Base-by-base conservation (phyloP, 2,888 invertebrate species). In the Oconnorella tubifera region DNA sequence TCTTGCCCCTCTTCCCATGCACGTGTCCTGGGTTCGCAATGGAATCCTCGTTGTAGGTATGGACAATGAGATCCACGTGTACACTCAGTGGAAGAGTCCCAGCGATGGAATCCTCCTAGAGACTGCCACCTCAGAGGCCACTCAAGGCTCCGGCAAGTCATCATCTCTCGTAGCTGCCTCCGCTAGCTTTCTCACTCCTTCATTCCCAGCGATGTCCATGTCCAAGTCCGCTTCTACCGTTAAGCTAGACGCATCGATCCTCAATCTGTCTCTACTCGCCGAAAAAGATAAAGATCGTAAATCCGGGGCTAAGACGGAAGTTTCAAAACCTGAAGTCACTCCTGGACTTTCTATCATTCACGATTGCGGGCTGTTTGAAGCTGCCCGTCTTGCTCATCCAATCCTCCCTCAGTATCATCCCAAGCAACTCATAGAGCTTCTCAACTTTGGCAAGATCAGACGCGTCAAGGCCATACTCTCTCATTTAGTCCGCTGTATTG, bases 61-160 rank as follows among this genome's bases (percentile, higher is more conserved):
- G 97, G 96, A 98, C 80, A 97, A 96, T 1, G 99, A 99, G 82
- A 97, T 99, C 95, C 96, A 98, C 77, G 96, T 99, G 0, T 99
- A 97, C 80, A 95, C 96, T 0, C 99, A 99, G 78, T 99, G 98
- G 98, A 25, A 49, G 53, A 58, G 53, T 33, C 29, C 63, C 32
- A 57, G 63, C 32, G 55, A 64, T 31, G 25, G 33, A 33, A 19
- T 19, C 40, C 10, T 6, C 19, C 40, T 40, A 19, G 33, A 51
- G 32, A 27, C 32, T 2, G 33, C 27, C 2, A 33, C 27, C 1
- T 33, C 40, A 31, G 62, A 25, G 28, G 25, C 62, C 14, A 25
- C 32, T 27, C 14, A 33, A 40, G 62, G 25, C 48, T 2, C 56
- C n/a, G 33, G n/a, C 28, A 57, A 6, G 61, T n/a, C n/a, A n/a